A percentile compares a stretch with the other conserved stretches of the same genome.
phyloP scores from a whole-genome alignment of 2,888 invertebrate genomes.

The Lepidonotus clava region DNA sequence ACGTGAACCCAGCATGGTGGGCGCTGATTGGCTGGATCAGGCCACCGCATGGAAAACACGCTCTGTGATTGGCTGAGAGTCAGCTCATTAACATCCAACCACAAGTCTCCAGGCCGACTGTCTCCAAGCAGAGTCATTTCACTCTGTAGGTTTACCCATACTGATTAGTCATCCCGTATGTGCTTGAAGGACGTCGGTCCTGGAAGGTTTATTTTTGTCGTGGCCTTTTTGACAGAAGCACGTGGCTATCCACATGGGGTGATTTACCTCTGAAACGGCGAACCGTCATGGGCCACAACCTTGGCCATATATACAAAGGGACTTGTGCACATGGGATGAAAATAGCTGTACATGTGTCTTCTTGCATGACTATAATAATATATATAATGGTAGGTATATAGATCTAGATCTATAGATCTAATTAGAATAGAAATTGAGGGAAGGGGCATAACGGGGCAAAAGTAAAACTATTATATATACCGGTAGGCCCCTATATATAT shows the following conservation, averaged over 20 bases:
- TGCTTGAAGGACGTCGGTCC: neutral
- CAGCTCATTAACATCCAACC: neutral
- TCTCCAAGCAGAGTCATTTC: neutral
- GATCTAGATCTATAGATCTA: no score
- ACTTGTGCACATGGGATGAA: no score
- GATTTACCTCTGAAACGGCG: neutral
- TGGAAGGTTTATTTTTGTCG: neutral
- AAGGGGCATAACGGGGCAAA: no score
- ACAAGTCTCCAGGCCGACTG: neutral
- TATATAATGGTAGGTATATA: no score
- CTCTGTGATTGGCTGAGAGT: neutral
- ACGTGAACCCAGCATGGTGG: conserved; percentile 36
- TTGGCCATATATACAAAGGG: neutral
- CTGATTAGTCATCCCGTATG: neutral
- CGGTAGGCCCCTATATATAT: no score
- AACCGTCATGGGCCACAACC: neutral
- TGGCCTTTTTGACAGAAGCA: neutral
- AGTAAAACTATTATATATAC: no score
- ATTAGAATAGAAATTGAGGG: no score
- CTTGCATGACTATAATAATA: no score
- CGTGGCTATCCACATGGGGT: neutral
- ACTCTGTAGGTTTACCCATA: no score
- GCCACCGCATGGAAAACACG: neutral
- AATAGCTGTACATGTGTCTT: no score
- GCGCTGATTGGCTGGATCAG: neutral